Percentiles rank a stretch among this genome's conserved stretches.
phyloP scores from a whole-genome alignment of 2,113 vertebrate species.

The Leptocoma aspasia region DNA sequence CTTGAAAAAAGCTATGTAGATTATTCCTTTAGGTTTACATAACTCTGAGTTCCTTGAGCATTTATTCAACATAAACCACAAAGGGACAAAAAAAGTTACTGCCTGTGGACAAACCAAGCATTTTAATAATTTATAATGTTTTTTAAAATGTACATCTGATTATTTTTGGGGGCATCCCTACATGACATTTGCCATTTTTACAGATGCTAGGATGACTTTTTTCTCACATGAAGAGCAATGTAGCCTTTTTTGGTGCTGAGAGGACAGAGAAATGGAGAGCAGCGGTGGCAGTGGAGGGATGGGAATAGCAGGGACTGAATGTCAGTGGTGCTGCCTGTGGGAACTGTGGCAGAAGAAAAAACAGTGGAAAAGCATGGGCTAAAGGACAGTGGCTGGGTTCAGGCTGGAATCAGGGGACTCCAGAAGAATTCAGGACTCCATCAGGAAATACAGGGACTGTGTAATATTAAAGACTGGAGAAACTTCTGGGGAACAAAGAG shows the following conservation, averaged over 20 bases:
- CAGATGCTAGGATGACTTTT: background rate
- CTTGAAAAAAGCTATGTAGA: background rate
- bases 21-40: background rate
- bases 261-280: background rate
- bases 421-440: background rate
- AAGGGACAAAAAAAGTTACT: background rate
- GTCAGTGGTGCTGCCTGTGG: background rate
- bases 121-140: background rate
- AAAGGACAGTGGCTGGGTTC: background rate
- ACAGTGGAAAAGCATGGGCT: background rate
- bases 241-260: background rate
- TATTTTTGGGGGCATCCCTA: background rate
- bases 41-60: background rate
- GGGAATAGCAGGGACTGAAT: background rate
- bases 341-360: background rate
- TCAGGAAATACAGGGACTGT: background rate
- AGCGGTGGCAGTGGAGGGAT: background rate
- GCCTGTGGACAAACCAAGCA: background rate
- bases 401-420: background rate
- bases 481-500: background rate
- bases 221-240: background rate
- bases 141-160: background rate
- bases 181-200: background rate
- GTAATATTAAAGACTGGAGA: background rate
- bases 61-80: background rate